These are phyloP conservation scores for Tenthredo amoena DNA, from an alignment of 2,888 invertebrate species.

Conservation along the genomic window DNA sequence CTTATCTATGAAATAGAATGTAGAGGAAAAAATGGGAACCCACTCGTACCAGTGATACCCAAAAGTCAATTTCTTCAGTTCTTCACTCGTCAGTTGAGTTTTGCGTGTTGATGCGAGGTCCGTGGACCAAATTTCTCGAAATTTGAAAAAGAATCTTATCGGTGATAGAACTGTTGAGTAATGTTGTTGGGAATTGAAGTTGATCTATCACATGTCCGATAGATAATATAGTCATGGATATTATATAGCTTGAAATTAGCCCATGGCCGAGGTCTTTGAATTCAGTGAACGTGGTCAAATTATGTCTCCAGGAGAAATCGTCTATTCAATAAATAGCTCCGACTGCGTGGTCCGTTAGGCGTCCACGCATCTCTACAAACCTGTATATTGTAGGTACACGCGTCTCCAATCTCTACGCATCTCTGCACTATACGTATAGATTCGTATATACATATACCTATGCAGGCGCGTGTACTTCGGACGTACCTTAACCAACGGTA, in stretches of 20 bases:
- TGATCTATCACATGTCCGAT: neutral
- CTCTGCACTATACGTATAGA: neutral
- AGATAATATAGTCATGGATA: neutral
- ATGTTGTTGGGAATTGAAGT: neutral
- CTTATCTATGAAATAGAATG: neutral
- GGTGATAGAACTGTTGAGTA: neutral
- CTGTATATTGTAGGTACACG: slow-evolving; percentile 27
- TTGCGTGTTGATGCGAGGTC: neutral
- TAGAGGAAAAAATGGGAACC: neutral
- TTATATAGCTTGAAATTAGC: slow-evolving; percentile 8
- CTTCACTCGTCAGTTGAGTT: neutral
- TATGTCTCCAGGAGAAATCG: slow-evolving; percentile 47
- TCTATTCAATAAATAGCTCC: slow-evolving; percentile 45
- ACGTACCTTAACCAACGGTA: slow-evolving; percentile 34
- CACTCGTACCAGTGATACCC: neutral
- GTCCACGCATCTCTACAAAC: slow-evolving; percentile 42
- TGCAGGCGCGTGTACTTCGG: neutral
- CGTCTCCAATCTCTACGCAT: slow-evolving; percentile 21
- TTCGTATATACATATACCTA: neutral
- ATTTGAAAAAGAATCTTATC: neutral
- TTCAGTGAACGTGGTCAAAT: slow-evolving; percentile 46
- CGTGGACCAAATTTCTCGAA: neutral
- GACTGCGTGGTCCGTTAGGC: slow-evolving; percentile 36
- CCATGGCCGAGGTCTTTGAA: slow-evolving; percentile 42
- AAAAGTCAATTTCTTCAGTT: neutral